These are phyloP conservation scores for Steinernema carpocapsae DNA, from an alignment of 2,888 invertebrate species.

Conservation along the genomic window DNA sequence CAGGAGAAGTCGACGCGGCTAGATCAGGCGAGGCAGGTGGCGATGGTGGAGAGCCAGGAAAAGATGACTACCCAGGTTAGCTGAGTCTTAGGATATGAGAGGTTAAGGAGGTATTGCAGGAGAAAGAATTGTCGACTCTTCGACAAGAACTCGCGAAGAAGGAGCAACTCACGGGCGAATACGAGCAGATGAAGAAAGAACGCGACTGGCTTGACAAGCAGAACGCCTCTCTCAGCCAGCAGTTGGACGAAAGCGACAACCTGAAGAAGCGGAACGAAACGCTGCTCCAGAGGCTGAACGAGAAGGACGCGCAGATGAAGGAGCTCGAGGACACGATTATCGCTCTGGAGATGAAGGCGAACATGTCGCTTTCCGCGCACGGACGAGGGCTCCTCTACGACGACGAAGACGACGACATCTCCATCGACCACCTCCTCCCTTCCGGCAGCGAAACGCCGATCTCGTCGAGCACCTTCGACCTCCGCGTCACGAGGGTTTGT, in stretches of 20 bases:
- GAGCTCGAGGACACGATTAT: constrained; percentile 4
- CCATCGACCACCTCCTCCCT: neutral
- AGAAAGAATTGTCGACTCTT: constrained; percentile 18
- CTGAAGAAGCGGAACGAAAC: neutral
- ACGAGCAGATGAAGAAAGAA: constrained; percentile 24
- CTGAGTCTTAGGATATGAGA: neutral
- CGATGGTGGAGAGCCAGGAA: constrained; percentile 11
- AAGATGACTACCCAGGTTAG: neutral
- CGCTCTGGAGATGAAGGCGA: constrained; percentile 12
- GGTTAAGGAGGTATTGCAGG: neutral
- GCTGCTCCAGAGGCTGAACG: neutral
- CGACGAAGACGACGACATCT: constrained; percentile 11
- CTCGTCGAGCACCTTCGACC: neutral
- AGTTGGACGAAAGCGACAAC: constrained; percentile 4
- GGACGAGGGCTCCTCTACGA: neutral
- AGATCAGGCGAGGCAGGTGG: neutral
- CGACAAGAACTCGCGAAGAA: constrained; percentile 12
- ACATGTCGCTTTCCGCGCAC: neutral
- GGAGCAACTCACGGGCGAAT: neutral
- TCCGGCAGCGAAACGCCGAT: constrained; percentile 3
- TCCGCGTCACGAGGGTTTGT: neutral
- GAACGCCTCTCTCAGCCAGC: constrained; percentile 1
- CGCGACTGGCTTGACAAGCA: constrained; percentile 22
- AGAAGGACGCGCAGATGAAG: neutral
- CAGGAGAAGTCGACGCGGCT: constrained; percentile 6